phyloP scores from a whole-genome alignment of 2,888 invertebrate genomes.

The Lutraria lutraria region DNA sequence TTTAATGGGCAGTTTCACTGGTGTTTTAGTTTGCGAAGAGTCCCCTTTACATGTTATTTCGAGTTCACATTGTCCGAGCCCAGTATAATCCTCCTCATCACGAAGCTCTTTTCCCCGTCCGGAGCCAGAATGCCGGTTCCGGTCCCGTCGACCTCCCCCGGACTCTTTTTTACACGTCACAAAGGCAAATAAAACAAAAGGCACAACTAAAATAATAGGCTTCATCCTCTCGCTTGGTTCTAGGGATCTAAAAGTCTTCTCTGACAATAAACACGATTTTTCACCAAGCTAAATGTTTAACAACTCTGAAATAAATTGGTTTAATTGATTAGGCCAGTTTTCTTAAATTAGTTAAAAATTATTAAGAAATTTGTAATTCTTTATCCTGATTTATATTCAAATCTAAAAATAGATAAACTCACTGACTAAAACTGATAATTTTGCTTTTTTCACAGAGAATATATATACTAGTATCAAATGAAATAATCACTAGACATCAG shows the following conservation, averaged over 20 bases:
- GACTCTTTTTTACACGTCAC: conserved; percentile 34
- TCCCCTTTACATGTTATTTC: conserved; percentile 79
- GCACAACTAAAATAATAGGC: conserved; percentile 53
- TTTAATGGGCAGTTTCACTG: conserved; percentile 82
- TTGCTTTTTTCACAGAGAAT: too few relatives aligned
- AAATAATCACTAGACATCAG: too few relatives aligned
- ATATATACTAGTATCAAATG: too few relatives aligned
- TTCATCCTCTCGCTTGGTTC: conserved; percentile 47
- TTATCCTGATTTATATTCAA: too few relatives aligned
- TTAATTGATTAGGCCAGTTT: too few relatives aligned
- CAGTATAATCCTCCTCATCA: conserved; percentile 51
- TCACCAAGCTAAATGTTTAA: neutral
- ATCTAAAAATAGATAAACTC: too few relatives aligned
- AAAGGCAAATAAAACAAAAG: conserved; percentile 60
- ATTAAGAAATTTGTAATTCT: too few relatives aligned
- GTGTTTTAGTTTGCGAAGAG: conserved; percentile 64
- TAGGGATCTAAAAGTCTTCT: neutral
- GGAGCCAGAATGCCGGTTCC: conserved; percentile 53
- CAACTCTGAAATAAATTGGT: neutral
- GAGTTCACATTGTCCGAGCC: conserved; percentile 75
- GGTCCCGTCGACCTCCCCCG: conserved; percentile 48
- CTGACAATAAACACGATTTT: neutral
- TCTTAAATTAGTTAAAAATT: too few relatives aligned
- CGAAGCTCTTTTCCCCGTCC: conserved; percentile 55
- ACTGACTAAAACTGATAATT: too few relatives aligned